These are phyloP conservation scores for Pachyramphus minor DNA, from an alignment of 2,113 vertebrate species.

Conservation along the genomic window DNA sequence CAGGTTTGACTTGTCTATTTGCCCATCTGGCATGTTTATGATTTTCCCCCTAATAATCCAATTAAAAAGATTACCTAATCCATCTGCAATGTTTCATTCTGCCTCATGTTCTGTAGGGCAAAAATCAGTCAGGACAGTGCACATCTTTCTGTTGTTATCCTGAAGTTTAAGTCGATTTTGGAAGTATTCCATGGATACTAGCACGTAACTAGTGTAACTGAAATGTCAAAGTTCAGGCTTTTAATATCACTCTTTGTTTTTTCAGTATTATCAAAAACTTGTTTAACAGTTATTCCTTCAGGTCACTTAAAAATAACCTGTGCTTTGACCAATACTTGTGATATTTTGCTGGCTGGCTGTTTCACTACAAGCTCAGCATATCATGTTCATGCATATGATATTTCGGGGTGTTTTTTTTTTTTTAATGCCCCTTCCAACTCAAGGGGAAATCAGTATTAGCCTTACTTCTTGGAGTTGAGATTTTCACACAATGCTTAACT, in stretches of 20 bases:
- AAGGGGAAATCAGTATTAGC: not conserved
- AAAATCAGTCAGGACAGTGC: not conserved
- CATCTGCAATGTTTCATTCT: not conserved
- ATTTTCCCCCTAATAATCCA: not conserved
- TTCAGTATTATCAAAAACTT: not conserved
- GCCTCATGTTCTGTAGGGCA: not conserved
- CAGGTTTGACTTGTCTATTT: not conserved
- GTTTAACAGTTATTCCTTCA: not conserved
- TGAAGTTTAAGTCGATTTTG: not conserved
- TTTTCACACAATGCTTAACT: not conserved
- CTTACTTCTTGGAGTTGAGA: not conserved
- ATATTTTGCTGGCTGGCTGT: not conserved
- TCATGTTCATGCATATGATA: rapidly evolving
- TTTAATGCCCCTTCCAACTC: not conserved
- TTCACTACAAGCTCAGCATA: not conserved
- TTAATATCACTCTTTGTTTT: not conserved
- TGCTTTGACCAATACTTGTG: not conserved
- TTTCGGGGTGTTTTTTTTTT: rapidly evolving
- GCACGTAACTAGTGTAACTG: not conserved
- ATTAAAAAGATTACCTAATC: not conserved
- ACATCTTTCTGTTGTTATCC: not conserved
- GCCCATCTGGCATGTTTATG: not conserved
- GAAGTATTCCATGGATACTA: not conserved
- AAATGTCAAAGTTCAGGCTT: rapidly evolving
- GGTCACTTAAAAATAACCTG: not conserved